Evolutionary conservation across 2,888 invertebrate species (phyloP).

Genomic region (Campopleginae sp.): DNA sequence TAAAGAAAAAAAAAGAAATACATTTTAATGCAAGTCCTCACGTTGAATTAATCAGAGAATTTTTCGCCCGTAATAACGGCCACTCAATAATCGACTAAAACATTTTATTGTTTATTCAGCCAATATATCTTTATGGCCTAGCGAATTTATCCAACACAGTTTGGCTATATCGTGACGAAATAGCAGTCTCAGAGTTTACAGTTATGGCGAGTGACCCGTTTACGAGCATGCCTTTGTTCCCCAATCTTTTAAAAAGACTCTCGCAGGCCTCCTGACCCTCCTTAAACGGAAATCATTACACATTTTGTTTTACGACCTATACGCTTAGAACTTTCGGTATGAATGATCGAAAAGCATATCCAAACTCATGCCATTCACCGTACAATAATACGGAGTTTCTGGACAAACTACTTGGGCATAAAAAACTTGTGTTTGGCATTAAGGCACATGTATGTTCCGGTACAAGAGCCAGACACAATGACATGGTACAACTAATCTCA

Average conservation of each 20-base stretch:
- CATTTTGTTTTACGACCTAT: background rate
- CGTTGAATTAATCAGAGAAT: background rate
- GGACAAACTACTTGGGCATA: background rate
- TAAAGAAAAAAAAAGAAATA: background rate
- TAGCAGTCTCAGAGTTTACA: background rate
- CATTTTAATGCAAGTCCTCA: background rate
- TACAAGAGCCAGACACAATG: background rate
- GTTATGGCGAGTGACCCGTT: background rate
- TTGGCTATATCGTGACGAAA: background rate
- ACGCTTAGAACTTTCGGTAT: background rate
- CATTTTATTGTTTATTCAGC: background rate
- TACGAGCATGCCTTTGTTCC: background rate
- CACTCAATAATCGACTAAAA: background rate
- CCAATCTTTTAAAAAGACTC: background rate
- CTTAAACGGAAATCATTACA: background rate
- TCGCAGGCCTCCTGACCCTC: background rate
- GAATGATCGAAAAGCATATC: background rate
- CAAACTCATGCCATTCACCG: background rate
- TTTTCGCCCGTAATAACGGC: background rate
- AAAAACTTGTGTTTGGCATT: background rate
- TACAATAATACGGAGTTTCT: background rate
- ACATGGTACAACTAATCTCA: conserved; percentile 15
- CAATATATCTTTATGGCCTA: background rate
- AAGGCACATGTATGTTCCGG: background rate
- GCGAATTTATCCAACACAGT: background rate